Evolutionary conservation across 2,113 vertebrate species (phyloP), one percentile per base, ranked within the genome.

Genomic region (Chinchilla lanigera): DNA sequence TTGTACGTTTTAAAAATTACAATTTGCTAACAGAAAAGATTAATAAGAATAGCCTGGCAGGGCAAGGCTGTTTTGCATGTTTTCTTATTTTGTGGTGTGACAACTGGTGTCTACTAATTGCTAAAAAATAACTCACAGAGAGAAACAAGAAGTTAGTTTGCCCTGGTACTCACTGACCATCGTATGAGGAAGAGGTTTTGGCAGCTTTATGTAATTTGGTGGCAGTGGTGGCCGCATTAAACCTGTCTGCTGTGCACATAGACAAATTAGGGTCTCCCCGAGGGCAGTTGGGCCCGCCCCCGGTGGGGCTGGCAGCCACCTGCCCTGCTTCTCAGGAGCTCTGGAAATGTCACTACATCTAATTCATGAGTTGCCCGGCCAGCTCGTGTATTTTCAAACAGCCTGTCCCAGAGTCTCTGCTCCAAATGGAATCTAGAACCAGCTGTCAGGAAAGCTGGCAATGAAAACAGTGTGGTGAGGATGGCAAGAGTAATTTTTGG

Each of bases 191-290:
- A 92, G 33, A 5, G 97, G 97, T 22, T 86, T 92, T 94, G 97
- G 96, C 93, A 96, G 97, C 97, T 97, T 84, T 77, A 8, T 97
- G 98, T 52, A 26, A 91, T 97, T 54, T 92, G 93, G 96, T 92
- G 94, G 96, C n/a, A 73, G 38, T 26, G 24, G 94, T 87, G 65
- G 93, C 90, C 58, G 85, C 89, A 67, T 75, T 87, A 90, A 89
- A 47, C 26, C 97, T 89, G 75, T 77, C 95, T 94, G 93, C 93
- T 93, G 61, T 0, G 93, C 93, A 96, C 35, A 90, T 92, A 71
- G 96, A 98, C 96, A 97, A 96, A 94, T 88, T 73, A 97, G 94
- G 97, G 35, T 94, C 77, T 95, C 96, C 75, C 96, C 69, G 89
- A 96, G 93, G 95, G 96, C 93, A 86, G 95, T 52, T 95, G 86